Base-by-base conservation (phyloP, 2,113 vertebrate species). In the Microtus oregoni region DNA sequence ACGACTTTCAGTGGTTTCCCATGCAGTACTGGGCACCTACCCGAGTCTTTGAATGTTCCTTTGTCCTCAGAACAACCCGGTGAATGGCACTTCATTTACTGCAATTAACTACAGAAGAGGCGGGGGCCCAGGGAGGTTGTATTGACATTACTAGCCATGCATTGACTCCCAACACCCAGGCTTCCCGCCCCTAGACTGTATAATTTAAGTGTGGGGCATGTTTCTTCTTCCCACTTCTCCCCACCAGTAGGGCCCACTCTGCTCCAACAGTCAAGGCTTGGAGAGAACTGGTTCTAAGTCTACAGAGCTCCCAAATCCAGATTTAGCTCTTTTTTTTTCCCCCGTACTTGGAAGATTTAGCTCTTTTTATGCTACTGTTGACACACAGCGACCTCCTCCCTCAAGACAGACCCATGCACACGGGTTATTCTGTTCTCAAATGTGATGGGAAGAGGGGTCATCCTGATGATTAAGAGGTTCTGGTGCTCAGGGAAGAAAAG, bases 11-110 rank as follows among this genome's bases (percentile, higher is more conserved):
- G 67, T 24, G 38, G 2, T 41, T 44, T 91, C 77, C 32, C 9
- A 0, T 1, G 19, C 7, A 50, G 28, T 8, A 11, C 44, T 19
- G 1, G 7, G 35, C 38, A 6, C 52, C 30, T 58, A 9, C 63
- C 68, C 9, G 19, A 50, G 90, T 35, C 85, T 35, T 72, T 75
- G 52, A 81, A 65, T 20, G 28, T 47, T 67, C 63, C 41, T n/a
- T 55, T 26, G 30, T 6, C 50, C 12, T 50, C 6, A 50, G 35
- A 58, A 61, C 17, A 50, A 14, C 70, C 19, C 50, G 0, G 0
- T 19, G 11, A 17, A 35, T 22, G 50, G 22, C 1, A 0, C 24
- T 24, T 47, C 8, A 65, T 41, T 65, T 68, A 11, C 41, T 35
- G 15, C 28, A 86, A 12, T 68, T 87, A 87, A 72, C 20, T n/a